A percentile compares a stretch with the other conserved stretches of the same genome.
Conservation (phyloP, 2,797 vertebrate species). For the Chromis chromis region DNA sequence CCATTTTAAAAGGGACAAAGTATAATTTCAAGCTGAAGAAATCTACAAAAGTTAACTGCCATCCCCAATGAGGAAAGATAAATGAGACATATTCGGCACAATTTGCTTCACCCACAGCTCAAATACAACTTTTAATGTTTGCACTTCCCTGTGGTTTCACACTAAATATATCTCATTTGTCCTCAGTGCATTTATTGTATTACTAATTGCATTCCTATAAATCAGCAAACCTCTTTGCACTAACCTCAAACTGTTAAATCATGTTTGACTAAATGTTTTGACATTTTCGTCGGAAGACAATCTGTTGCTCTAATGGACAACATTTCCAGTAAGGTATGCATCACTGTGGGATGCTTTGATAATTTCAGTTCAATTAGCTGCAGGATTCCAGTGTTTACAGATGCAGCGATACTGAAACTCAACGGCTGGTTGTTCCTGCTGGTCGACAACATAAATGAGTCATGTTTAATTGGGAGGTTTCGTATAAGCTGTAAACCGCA, state of each 20-base stretch:
- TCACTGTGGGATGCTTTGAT: conserved; percentile 43
- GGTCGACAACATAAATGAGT: conserved; percentile 43
- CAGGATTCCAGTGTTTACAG: conserved; percentile 48
- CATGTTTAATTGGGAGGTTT: conserved; percentile 48
- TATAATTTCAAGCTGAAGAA: too few relatives aligned
- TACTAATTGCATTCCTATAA: conserved; percentile 28
- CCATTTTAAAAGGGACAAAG: too few relatives aligned
- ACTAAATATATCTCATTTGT: conserved; percentile 34
- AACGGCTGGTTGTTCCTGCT: conserved; percentile 3
- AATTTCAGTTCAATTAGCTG: conserved; percentile 31
- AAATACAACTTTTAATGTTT: not conserved
- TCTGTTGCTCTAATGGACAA: conserved; percentile 47
- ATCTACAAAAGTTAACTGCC: too few relatives aligned
- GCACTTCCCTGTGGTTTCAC: conserved; percentile 35
- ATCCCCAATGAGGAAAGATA: too few relatives aligned
- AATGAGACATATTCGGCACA: too few relatives aligned
- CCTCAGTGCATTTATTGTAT: conserved; percentile 18
- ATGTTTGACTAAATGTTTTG: conserved; percentile 42
- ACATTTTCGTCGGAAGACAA: conserved; percentile 41
- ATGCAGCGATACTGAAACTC: conserved; percentile 19
- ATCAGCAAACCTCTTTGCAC: conserved; percentile 19
- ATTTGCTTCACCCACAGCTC: too few relatives aligned
- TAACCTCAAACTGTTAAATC: conserved; percentile 46
- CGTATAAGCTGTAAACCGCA: conserved; percentile 36
- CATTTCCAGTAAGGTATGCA: conserved; percentile 41